Base-by-base conservation (phyloP, 2,888 invertebrate species). In the Eurytoma californica region DNA sequence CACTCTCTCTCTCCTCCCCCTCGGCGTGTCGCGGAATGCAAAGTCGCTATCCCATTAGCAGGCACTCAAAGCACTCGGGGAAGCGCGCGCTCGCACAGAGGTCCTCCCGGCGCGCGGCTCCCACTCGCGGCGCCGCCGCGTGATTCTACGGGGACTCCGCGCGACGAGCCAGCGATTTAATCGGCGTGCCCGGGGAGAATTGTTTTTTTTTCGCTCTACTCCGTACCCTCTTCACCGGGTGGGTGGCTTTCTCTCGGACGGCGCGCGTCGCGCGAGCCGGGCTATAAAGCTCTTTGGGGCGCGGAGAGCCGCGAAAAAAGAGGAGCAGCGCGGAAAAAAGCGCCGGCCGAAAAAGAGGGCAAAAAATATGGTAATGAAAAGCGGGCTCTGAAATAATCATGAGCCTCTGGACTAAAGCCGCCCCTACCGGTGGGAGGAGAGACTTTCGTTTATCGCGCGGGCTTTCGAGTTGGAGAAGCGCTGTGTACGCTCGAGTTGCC, bases 11-110 rank as follows among this genome's bases (percentile, higher is more conserved):
- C 79, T 81, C 79, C 70, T 76, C 63, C 73, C 58, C 77, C 78
- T 79, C 80, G 68, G 70, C 81, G 57, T 76, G 76, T 78, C 73
- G 61, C 39, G 79, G 78, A 83, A 83, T 83, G 83, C 82, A 83
- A 83, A 83, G 81, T 83, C 81, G 73, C 80, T 72, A 77, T 58
- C 79, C 82, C 83, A 82, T 83, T 83, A 83, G 82, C 80, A 83
- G 80, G 81, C 78, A 82, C 82, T 83, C 77, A 81, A 70, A 69
- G 81, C 78, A 77, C 80, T 82, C 72, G 68, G 79, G 75, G 79
- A 83, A 77, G 81, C 79, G 81, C 81, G 69, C 69, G 61, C 63
- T 30, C 47, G 9, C 39, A 39, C 9, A 47, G 18, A 77, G 65
- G 66, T 82, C 39, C 18, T 12, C 69, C 80, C 20, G n/a, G 14